Percentiles rank a stretch among this genome's conserved stretches.
Evolutionary conservation across 1,140 invertebrate species (phyloP).

Genomic region (Drosophila orosa): DNA sequence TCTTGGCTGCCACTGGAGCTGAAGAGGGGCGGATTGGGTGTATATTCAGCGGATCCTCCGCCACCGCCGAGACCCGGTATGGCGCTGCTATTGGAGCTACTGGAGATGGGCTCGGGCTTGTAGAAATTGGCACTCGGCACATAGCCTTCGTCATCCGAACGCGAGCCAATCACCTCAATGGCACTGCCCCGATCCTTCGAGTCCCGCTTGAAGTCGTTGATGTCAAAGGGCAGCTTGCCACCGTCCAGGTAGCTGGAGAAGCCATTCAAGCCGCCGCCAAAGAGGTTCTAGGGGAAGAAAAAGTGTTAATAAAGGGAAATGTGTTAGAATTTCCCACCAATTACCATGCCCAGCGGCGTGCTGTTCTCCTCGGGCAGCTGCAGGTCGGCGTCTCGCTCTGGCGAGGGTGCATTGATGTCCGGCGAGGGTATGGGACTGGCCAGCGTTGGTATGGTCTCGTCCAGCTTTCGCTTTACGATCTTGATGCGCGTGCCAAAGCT

Average conservation of each 20-base stretch:
- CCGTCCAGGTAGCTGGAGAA: constrained; percentile 79
- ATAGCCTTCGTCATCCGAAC: constrained; percentile 77
- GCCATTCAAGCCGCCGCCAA: constrained; percentile 70
- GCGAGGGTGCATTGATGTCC: constrained; percentile 92
- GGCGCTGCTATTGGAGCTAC: constrained; percentile 32
- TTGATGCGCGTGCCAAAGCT: constrained; percentile 95
- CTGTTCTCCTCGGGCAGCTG: constrained; percentile 87
- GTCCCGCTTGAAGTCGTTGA: constrained; percentile 82
- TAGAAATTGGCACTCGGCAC: constrained; percentile 68
- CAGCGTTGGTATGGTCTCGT: constrained; percentile 89
- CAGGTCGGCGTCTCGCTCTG: constrained; percentile 91
- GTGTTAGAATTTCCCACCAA: background rate
- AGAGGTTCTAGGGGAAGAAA: constrained; percentile 57
- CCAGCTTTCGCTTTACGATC: constrained; percentile 92
- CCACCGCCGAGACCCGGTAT: constrained; percentile 65
- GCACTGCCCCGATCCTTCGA: constrained; percentile 65
- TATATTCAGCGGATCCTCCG: constrained; percentile 46
- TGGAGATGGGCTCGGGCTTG: constrained; percentile 62
- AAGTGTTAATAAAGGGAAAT: constrained; percentile 3
- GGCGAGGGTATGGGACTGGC: constrained; percentile 90
- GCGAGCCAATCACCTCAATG: constrained; percentile 86
- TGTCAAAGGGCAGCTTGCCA: constrained; percentile 81
- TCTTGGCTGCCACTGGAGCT: constrained; percentile 41
- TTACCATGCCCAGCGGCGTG: constrained; percentile 62
- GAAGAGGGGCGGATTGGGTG: constrained; percentile 48